A percentile compares a stretch with the other conserved stretches of the same genome.
phyloP scores from a whole-genome alignment of 2,797 vertebrate genomes.

The Centroberyx gerrardi region DNA sequence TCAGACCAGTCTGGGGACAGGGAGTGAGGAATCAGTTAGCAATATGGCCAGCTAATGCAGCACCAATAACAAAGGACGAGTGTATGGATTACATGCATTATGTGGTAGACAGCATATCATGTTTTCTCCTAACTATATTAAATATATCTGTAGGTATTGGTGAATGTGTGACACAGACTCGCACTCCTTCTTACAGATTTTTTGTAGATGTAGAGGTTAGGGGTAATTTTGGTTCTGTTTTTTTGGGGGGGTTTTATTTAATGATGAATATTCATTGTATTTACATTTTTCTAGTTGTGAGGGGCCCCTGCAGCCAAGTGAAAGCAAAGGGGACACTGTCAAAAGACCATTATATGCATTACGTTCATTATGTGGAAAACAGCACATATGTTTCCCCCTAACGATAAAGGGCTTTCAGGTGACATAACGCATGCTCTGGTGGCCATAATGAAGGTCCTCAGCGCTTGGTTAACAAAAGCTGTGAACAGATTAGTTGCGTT shows the following conservation, averaged over 20 bases:
- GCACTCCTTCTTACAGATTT: no score
- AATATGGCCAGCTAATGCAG: background rate
- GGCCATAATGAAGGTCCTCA: no score
- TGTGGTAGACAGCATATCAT: background rate
- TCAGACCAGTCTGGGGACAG: slow-evolving; percentile 93
- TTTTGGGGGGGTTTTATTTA: no score
- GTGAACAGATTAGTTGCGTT: no score
- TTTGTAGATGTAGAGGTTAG: no score
- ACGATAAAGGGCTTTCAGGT: no score
- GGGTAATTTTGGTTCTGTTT: no score
- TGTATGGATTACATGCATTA: background rate
- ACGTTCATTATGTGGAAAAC: no score
- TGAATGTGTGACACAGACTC: background rate
- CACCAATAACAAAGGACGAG: background rate
- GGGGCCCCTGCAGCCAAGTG: background rate
- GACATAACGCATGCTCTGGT: no score
- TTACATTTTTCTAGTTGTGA: background rate
- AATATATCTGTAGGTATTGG: background rate
- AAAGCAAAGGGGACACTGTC: background rate
- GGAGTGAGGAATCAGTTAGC: slow-evolving; percentile 12
- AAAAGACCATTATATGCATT: background rate
- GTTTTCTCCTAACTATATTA: background rate
- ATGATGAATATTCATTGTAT: background rate
- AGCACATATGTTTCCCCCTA: no score
- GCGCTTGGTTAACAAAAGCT: no score